These are phyloP conservation scores for Trichomalopsis sarcophagae DNA, from an alignment of 1,140 invertebrate genomes.

Conservation along the genomic window DNA sequence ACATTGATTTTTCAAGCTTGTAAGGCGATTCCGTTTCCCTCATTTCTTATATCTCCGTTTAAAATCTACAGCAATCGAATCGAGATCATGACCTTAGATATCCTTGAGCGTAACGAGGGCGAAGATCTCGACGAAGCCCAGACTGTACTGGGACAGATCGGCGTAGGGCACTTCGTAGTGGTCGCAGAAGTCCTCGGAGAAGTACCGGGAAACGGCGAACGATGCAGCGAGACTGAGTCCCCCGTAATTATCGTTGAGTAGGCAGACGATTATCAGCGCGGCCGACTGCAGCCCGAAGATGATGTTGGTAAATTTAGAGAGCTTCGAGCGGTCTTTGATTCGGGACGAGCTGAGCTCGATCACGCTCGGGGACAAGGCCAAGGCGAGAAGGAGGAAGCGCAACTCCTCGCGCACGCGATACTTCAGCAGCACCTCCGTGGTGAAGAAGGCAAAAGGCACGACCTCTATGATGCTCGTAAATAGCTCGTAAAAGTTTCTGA, in stretches of 20 bases:
- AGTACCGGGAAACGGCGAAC: slow-evolving; percentile 65
- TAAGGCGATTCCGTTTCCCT: slow-evolving; percentile 36
- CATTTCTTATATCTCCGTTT: not conserved
- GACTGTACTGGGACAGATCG: slow-evolving; percentile 69
- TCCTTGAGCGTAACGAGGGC: slow-evolving; percentile 66
- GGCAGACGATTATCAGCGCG: slow-evolving; percentile 61
- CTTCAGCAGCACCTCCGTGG: slow-evolving; percentile 65
- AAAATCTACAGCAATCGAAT: not conserved
- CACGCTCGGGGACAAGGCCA: slow-evolving; percentile 63
- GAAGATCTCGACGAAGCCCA: slow-evolving; percentile 70
- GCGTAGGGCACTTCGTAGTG: slow-evolving; percentile 68
- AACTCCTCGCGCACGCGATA: slow-evolving; percentile 61
- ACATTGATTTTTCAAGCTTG: slow-evolving; percentile 45
- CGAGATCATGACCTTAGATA: slow-evolving; percentile 48
- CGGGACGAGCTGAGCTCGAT: slow-evolving; percentile 61
- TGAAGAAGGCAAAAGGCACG: slow-evolving; percentile 67
- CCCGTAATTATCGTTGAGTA: slow-evolving; percentile 61
- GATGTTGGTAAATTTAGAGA: slow-evolving; percentile 60
- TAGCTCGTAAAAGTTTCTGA: slow-evolving; percentile 68
- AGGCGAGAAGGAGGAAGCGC: slow-evolving; percentile 60
- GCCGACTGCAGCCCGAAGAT: slow-evolving; percentile 62
- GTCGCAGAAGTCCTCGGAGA: slow-evolving; percentile 70
- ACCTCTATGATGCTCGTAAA: slow-evolving; percentile 67
- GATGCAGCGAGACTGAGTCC: slow-evolving; percentile 69
- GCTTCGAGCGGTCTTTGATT: slow-evolving; percentile 61